These are phyloP conservation scores for Vicugna pacos DNA, from an alignment of 2,113 vertebrate species.

Conservation along the genomic window DNA sequence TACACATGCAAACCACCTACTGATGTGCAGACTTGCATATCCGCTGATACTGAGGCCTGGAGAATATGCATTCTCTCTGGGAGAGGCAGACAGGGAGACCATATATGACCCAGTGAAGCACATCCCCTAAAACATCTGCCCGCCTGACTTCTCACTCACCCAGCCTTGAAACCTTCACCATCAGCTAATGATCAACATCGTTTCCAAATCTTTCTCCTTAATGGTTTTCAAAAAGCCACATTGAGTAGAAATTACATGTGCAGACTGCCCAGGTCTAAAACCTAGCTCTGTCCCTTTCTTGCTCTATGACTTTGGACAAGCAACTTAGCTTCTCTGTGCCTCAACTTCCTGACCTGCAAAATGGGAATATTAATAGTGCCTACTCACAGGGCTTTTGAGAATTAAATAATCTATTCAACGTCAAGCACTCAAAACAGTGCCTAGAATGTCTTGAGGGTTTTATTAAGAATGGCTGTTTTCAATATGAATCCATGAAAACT, in stretches of 20 bases:
- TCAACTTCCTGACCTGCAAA: constrained; percentile 15
- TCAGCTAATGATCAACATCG: neutral
- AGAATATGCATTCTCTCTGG: neutral
- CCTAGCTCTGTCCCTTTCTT: neutral
- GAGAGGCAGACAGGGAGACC: neutral
- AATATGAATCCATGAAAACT: neutral
- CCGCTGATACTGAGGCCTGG: neutral
- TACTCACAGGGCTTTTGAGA: neutral
- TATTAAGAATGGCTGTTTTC: neutral
- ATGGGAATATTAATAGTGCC: neutral
- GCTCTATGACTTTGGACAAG: neutral
- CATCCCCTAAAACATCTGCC: neutral
- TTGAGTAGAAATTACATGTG: neutral
- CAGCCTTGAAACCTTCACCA: neutral
- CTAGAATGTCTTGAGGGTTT: neutral
- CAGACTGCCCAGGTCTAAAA: neutral
- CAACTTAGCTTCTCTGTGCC: neutral
- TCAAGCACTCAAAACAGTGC: neutral
- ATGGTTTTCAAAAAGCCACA: neutral
- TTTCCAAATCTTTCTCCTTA: neutral
- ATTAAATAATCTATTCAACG: neutral
- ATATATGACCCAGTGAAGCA: neutral
- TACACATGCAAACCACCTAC: constrained; percentile 65
- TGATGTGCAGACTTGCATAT: neutral
- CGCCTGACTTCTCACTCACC: neutral